phyloP scores from a whole-genome alignment of 35 echinoderm and acorn worm genomes.

The Ophiothrix spiculata region DNA sequence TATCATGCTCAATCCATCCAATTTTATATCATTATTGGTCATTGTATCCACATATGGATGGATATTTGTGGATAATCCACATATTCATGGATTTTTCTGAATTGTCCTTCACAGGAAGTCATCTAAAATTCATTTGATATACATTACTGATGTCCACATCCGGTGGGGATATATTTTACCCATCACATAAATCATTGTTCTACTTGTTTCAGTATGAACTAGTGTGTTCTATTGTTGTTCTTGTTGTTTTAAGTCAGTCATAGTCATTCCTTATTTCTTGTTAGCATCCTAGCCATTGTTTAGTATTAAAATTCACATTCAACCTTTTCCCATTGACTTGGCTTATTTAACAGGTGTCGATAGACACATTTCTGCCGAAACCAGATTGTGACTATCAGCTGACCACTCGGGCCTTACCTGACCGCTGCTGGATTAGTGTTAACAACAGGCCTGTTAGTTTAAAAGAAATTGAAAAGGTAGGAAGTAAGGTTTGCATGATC shows the following conservation, averaged over 20 bases:
- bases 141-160: too few relatives aligned
- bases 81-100: too few relatives aligned
- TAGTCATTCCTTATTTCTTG: not conserved
- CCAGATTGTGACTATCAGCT: conserved; percentile 52
- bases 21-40: too few relatives aligned
- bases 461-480: conserved; percentile 87
- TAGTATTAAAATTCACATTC: not conserved
- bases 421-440: conserved; percentile 75
- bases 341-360: conserved; percentile 45
- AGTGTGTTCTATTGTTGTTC: not conserved
- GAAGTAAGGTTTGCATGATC: not conserved
- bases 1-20: too few relatives aligned
- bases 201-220: too few relatives aligned
- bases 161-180: too few relatives aligned
- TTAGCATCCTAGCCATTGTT: not conserved
- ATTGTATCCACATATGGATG: too few relatives aligned
- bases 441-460: conserved; percentile 75
- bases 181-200: too few relatives aligned
- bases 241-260: not conserved
- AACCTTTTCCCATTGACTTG: not conserved
- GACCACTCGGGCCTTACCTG: conserved; percentile 40
- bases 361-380: conserved; percentile 69
- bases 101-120: too few relatives aligned
- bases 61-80: too few relatives aligned
- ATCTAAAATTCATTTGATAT: too few relatives aligned